Base-by-base conservation (phyloP, 2,797 vertebrate genomes). In the Catharus ustulatus region DNA sequence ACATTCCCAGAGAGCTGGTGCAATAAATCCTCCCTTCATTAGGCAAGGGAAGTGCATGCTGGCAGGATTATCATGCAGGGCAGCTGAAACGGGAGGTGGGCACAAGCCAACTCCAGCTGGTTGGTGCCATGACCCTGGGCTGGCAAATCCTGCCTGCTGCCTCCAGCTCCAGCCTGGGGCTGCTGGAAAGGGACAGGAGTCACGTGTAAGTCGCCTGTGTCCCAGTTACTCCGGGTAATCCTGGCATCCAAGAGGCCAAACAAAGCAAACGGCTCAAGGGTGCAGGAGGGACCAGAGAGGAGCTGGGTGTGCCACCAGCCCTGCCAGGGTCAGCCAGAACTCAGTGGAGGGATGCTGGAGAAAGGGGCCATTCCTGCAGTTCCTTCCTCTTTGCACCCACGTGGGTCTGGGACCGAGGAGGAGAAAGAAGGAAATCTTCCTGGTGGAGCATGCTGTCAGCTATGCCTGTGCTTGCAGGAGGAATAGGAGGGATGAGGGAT, bases 1-100 rank as follows among this genome's bases (percentile, higher is more conserved):
- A 69, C 1, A 0, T 88, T 96, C 80, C 73, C 85, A 77, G 87
- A 88, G 66, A 94, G 85, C 71, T 10, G 13, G 46, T 67, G 80
- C 90, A 86, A 89, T 91, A 96, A 96, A 95, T 96, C 79, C 82
- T 93, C n/a, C 57, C 85, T 90, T 96, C 94, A 94, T 95, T 96
- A 95, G 85, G 64, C 5, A 5, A 77, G 61, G 83, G 84, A 94
- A 92, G 81, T 75, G 75, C 49, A 42, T 46, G 75, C 81, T 8
- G 59, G 84, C 92, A 93, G 95, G 90, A 92, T 88, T 87, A 80
- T 71, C 78, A 45, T 29, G 40, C 73, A 88, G 91, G 81, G 76
- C 89, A 76, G 91, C 71, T 87, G 77, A 51, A 93, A 69, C 0
- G 75, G 87, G 45, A 67, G 73, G 64, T 75, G 77, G 51, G 83